Percentiles rank a stretch among this genome's conserved stretches.
Conservation (phyloP, 2,113 vertebrate species). For the Tyrannus savana region DNA sequence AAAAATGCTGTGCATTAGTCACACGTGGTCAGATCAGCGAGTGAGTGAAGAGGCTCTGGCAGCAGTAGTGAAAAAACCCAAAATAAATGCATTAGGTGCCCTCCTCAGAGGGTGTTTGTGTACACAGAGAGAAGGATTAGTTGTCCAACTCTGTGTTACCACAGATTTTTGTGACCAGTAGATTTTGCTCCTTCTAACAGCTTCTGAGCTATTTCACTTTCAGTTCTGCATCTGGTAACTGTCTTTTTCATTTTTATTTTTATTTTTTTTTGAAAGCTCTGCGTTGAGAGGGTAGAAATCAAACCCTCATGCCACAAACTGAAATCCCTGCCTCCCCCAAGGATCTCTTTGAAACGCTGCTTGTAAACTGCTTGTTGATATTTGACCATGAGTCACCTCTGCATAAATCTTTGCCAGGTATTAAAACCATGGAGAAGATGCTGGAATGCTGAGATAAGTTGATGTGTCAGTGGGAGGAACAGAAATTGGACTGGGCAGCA, state of each 20-base stretch:
- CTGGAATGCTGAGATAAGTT: neutral
- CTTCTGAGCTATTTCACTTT: neutral
- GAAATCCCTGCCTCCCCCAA: neutral
- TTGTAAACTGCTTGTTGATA: conserved; percentile 1
- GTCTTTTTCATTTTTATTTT: neutral
- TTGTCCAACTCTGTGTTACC: neutral
- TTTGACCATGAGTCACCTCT: neutral
- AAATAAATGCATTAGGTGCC: neutral
- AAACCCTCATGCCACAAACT: neutral
- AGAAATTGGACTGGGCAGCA: neutral
- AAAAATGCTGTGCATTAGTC: neutral
- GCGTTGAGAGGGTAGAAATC: neutral
- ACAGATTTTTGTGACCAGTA: neutral
- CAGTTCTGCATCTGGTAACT: neutral
- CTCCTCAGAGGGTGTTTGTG: neutral
- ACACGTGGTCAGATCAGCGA: neutral
- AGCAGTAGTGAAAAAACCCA: neutral
- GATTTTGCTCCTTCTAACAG: neutral
- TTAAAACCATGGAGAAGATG: neutral
- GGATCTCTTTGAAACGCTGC: neutral
- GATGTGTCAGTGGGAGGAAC: neutral
- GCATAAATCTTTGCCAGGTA: neutral
- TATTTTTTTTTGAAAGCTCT: neutral
- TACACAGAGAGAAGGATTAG: neutral
- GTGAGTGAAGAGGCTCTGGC: neutral